These are phyloP conservation scores for Prietella phreatophila DNA, from an alignment of 2,113 vertebrate genomes.

Conservation along the genomic window DNA sequence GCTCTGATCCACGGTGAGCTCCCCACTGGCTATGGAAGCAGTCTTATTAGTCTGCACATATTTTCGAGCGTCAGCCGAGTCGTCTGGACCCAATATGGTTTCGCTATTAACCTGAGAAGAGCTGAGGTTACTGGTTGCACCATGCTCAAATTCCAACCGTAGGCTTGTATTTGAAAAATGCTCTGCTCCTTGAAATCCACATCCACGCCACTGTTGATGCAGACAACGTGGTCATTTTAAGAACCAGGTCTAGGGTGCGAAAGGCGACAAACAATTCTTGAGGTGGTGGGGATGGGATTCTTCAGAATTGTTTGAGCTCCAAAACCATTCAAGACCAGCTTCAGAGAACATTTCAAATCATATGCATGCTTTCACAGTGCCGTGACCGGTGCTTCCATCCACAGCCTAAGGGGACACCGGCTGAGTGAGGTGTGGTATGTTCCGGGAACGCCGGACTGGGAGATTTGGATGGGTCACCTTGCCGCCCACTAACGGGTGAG, in stretches of 20 bases:
- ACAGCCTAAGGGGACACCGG: conserved; percentile 1
- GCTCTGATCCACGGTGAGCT: background rate
- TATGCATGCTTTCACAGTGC: conserved; percentile 11
- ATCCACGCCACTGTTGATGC: no score
- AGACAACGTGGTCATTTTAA: background rate
- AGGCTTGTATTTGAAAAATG: background rate
- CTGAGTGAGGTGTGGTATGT: conserved; percentile 12
- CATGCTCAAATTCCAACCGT: background rate
- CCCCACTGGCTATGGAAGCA: background rate
- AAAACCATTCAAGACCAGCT: background rate
- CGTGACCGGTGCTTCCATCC: background rate
- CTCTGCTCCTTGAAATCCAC: background rate
- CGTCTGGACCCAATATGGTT: background rate
- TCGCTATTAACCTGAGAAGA: background rate
- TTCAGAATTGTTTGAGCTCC: background rate
- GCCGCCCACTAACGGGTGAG: conserved; percentile 43
- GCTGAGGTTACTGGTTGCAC: background rate
- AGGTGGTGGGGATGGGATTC: background rate
- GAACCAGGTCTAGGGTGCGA: background rate
- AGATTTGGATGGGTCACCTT: conserved; percentile 15
- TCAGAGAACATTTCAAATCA: conserved; percentile 2
- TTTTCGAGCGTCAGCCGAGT: background rate
- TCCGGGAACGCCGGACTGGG: background rate
- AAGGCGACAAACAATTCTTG: background rate
- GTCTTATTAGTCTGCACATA: background rate